Evolutionary conservation across 2,113 vertebrate species (phyloP), one percentile per base, ranked within the genome.

Genomic region (Zosterops lateralis): DNA sequence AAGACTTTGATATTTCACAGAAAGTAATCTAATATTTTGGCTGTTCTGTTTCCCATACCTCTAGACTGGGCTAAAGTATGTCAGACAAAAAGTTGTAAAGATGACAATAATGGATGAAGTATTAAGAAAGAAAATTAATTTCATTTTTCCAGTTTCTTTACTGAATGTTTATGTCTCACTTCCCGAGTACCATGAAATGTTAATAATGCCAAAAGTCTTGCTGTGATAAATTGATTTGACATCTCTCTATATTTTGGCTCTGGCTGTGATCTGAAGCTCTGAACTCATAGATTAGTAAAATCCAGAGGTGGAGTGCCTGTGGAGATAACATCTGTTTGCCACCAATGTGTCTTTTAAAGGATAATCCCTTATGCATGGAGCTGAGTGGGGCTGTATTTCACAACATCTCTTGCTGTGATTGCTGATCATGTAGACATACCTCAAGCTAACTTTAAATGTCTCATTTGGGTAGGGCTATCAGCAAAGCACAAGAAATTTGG

Each of bases 211-310:
- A 54, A 56, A 84, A 84, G 28, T 65, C 91, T 87, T 93, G 48
- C 89, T 87, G 83, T 68, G 92, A 60, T 75, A 92, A 58, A 73
- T 61, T 84, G 83, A 64, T 93, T 93, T 84, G 73, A 94, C 89
- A 45, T 87, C n/a, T 90, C 75, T 70, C 40, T 71, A 1, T 83
- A 38, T 91, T 90, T 93, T 86, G 58, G 8, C 38, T 47, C 88
- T 78, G 38, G 26, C 86, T 94, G 82, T 93, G 93, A 70, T 83
- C 75, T 87, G 72, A 83, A 76, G 34, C 51, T 51, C 71, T 92
- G 75, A 92, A 88, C 19, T 88, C 58, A 75, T 44, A 70, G 58
- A 62, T 79, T 51, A 94, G 88, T 38, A 66, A 92, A 94, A 92
- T 93, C 76, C 83, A 94, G 94, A 91, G 89, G 83, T 94, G 84